A percentile compares a stretch with the other conserved stretches of the same genome.
Evolutionary conservation across 2,888 invertebrate species (phyloP).

Genomic region (Dione vanillae): DNA sequence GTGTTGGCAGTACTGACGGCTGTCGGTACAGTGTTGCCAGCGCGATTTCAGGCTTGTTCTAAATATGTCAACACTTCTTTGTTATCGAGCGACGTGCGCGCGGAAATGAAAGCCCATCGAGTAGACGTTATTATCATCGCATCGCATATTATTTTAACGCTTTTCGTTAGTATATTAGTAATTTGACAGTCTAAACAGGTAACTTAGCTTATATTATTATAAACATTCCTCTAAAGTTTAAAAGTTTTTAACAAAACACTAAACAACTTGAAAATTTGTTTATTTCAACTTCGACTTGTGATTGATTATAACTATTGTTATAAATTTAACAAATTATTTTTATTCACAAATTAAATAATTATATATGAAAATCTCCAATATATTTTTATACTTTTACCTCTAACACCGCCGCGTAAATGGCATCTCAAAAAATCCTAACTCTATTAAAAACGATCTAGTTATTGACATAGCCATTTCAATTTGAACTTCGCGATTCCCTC

Average conservation of each 20-base stretch:
- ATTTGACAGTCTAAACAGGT: conserved; percentile 27
- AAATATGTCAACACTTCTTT: conserved; percentile 84
- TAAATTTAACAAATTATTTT: background rate
- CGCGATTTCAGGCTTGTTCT: conserved; percentile 84
- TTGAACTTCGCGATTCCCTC: conserved; percentile 41
- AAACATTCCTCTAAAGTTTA: background rate
- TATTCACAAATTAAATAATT: background rate
- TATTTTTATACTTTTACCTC: background rate
- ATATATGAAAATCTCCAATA: too few species aligned
- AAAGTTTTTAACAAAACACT: too few species aligned
- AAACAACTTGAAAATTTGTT: too few species aligned
- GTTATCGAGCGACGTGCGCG: conserved; percentile 78
- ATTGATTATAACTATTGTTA: background rate
- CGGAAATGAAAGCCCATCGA: conserved; percentile 83
- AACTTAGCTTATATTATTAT: conserved; percentile 3
- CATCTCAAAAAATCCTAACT: background rate
- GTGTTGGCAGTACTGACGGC: conserved; percentile 72
- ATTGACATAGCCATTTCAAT: conserved; percentile 36
- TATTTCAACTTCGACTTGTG: background rate
- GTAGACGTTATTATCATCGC: conserved; percentile 75
- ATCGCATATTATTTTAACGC: conserved; percentile 72
- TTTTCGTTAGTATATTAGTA: conserved; percentile 24
- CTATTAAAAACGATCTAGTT: conserved; percentile 14
- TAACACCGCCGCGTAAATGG: background rate
- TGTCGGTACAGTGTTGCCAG: conserved; percentile 64